Percentiles rank a stretch among this genome's conserved stretches.
Evolutionary conservation across 1,140 invertebrate species (phyloP).

Genomic region (Trigoniulus corallinus): DNA sequence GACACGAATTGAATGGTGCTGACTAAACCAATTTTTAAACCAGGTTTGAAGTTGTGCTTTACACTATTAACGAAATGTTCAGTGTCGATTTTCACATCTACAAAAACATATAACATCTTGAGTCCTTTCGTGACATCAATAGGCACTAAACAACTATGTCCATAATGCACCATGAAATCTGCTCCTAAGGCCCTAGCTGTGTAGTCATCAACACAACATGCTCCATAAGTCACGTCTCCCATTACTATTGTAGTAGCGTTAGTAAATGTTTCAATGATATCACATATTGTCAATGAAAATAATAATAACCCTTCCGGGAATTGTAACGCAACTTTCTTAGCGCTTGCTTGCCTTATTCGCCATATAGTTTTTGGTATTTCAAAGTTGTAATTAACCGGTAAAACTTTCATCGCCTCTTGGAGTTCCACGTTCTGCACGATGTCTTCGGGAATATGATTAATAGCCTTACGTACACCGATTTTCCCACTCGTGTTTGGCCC

Average conservation of each 20-base stretch:
- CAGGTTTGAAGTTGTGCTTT: conserved; percentile 56
- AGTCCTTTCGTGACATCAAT: conserved; percentile 77
- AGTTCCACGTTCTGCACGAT: conserved; percentile 24
- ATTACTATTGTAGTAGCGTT: conserved; percentile 88
- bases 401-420: conserved; percentile 30
- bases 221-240: conserved; percentile 97
- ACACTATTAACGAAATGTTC: conserved; percentile 83
- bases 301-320: conserved; percentile 88
- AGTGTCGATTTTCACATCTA: conserved; percentile 71
- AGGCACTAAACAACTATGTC: conserved; percentile 93
- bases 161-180: conserved; percentile 92
- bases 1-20: conserved; percentile 97
- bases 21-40: conserved; percentile 55
- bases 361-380: conserved; percentile 97
- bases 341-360: conserved; percentile 64
- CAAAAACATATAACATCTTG: conserved; percentile 93
- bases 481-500: background rate
- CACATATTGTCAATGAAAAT: conserved; percentile 81
- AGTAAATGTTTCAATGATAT: conserved; percentile 88
- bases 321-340: conserved; percentile 84
- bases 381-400: conserved; percentile 96
- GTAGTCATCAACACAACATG: conserved; percentile 98
- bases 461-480: background rate
- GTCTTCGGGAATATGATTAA: conserved; percentile 24
- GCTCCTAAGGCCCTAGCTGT: conserved; percentile 77